These are phyloP conservation scores for Malthinus seriepunctatus DNA, from an alignment of 2,888 invertebrate genomes.

Conservation along the genomic window DNA sequence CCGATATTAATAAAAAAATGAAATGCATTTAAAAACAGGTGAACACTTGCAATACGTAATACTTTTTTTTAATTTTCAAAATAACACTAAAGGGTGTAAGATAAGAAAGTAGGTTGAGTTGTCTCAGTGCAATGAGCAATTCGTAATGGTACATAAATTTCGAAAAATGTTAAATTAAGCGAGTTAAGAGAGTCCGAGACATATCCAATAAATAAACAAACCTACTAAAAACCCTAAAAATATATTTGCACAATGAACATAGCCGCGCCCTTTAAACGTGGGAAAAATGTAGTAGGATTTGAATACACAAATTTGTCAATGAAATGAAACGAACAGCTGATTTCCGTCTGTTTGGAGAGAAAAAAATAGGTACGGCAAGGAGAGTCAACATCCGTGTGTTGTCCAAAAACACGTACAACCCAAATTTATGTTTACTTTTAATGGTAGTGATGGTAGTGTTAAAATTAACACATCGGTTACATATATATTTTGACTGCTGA, in stretches of 20 bases:
- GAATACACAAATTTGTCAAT: slow-evolving; percentile 17
- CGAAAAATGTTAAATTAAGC: too few species aligned
- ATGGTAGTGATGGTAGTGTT: too few species aligned
- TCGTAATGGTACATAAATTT: too few species aligned
- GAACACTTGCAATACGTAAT: neutral
- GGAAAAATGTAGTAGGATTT: slow-evolving; percentile 23
- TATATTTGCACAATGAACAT: slow-evolving; percentile 23
- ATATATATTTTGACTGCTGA: too few species aligned
- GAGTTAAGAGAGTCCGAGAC: too few species aligned
- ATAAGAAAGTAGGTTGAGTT: neutral
- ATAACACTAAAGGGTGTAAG: neutral
- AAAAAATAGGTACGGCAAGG: slow-evolving; percentile 14
- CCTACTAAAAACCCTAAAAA: slow-evolving; percentile 16
- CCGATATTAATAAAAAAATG: neutral
- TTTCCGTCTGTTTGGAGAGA: slow-evolving; percentile 19
- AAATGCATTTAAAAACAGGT: slow-evolving; percentile 11
- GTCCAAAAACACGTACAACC: neutral
- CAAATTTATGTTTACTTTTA: too few species aligned
- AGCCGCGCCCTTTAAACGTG: slow-evolving; percentile 29
- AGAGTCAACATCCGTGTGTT: slow-evolving; percentile 19
- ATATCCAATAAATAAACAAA: neutral
- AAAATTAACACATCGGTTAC: too few species aligned
- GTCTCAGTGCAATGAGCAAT: too few species aligned
- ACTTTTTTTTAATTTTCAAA: neutral
- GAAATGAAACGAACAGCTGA: slow-evolving; percentile 17